Base-by-base conservation (phyloP, 2,113 vertebrate genomes). In the Actenoides hombroni region DNA sequence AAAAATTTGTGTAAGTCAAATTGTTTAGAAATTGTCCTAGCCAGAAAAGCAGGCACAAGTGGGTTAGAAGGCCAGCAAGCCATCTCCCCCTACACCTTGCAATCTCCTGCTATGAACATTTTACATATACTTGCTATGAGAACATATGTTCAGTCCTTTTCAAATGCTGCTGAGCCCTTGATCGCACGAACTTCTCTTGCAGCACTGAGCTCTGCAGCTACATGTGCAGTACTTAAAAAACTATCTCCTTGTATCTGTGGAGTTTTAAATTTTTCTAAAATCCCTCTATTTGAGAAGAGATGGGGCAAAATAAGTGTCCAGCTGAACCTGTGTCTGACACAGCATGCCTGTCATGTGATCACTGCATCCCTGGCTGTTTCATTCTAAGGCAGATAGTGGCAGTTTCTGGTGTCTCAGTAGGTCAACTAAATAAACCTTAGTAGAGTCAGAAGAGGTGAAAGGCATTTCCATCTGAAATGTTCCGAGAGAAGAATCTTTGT, bases 131-230 rank as follows among this genome's bases (percentile, higher is more conserved):
- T 28, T 17, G 3, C 23, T 70, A 10, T 33, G 11, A 75, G 14
- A 21, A 13, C 1, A 0, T 24, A 15, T 0, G 0, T 63, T 74
- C 56, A 49, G 11, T 67, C 11, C 7, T 67, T 28, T 87, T 56
- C 59, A 78, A 86, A 56, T 35, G 23, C n/a, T 35, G 28, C 9
- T 33, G 26, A 63, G 28, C 17, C 23, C 15, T 76, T 56, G 37
- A 35, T 63, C n/a, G 23, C n/a, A 23, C 28, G 83, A 75, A 20
- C 19, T 5, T 48, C 19, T 75, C 16, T 20, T 5, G 8, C 19
- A 26, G 40, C 44, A 73, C 29, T 40, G 49, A 91, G 28, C 19
- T 53, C 29, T 69, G 46, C 28, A 82, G 23, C 18, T 57, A 5
- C 7, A 9, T 13, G 10, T 37, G 23, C 13, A 49, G 33, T 18